These are phyloP conservation scores for Marasmarcha lunaedactyla DNA, from an alignment of 2,888 invertebrate species.

Conservation along the genomic window DNA sequence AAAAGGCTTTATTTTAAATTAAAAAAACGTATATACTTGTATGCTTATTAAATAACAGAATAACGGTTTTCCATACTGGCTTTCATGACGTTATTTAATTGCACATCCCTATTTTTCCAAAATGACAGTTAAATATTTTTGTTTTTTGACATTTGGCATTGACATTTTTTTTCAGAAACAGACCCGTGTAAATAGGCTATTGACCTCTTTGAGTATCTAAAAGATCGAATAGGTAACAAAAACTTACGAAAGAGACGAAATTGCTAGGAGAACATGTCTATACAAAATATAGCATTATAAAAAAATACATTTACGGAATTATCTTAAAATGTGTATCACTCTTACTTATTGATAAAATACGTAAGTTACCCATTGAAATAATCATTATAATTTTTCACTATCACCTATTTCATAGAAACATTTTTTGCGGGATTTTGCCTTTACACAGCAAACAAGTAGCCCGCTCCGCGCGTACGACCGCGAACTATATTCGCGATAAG, in stretches of 20 bases:
- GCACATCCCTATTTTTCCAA: constrained; percentile 34
- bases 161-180: constrained; percentile 16
- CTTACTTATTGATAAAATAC: background rate
- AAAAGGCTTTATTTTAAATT: no score
- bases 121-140: constrained; percentile 18
- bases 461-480: constrained; percentile 41
- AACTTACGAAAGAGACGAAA: background rate
- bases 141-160: constrained; percentile 3
- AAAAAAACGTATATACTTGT: no score
- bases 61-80: constrained; percentile 1
- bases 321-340: no score
- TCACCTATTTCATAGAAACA: background rate
- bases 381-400: background rate
- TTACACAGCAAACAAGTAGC: constrained; percentile 29
- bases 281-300: background rate
- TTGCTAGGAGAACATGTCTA: background rate
- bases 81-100: background rate
- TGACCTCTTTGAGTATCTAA: background rate
- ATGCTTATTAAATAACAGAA: constrained; percentile 21
- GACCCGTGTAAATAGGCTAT: background rate
- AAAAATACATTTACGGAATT: no score
- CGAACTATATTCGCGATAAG: constrained; percentile 63
- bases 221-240: background rate
- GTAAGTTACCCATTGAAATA: background rate
- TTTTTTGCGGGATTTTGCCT: background rate